Base-by-base conservation (phyloP, 2,113 vertebrate genomes). In the Erpornis zantholeuca region DNA sequence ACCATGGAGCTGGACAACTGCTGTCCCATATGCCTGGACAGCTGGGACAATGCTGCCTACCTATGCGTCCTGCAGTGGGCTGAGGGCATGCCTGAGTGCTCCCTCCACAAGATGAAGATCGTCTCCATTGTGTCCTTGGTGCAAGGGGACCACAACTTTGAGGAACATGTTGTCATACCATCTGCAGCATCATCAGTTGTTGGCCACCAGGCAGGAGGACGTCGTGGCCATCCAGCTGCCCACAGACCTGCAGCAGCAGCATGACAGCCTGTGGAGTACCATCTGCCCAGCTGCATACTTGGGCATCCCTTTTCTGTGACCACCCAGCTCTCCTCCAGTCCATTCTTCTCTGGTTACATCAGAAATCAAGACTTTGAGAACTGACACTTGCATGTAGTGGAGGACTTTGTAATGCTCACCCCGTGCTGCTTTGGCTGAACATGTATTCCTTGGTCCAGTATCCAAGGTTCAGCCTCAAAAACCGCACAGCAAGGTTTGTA, bases 401-500 rank as follows among this genome's bases (percentile, higher is more conserved):
- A 66, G 16, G 52, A 42, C 52, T 86, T 13, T 18, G 31, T 50
- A 50, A 50, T 25, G 25, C 8, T 42, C 31, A 42, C 21, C 10
- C 11, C 35, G 17, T 0, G 0, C 33, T 68, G 16, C 22, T 77
- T 36, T 33, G 33, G 35, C 31, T 59, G 21, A 59, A 31, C 31
- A 50, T 19, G 36, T 27, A 24, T 27, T 20, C 22, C 31, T 35
- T 68, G 33, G 33, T 42, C 4, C 29, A 42, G 13, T 29, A 36
- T 61, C 49, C 14, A 3, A 12, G 2, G 6, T 44, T 50, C 56
- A 84, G 45, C 4, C 3, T 70, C n/a, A 25, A 80, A 53, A n/a
- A 10, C 23, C 7, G 23, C 15, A 12, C 1, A 2, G 6, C 18
- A 17, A 11, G 4, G 0, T 27, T 8, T 14, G 6, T 33, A 27